Base-by-base conservation (phyloP, 2,797 vertebrate genomes). In the Nyctibius grandis region DNA sequence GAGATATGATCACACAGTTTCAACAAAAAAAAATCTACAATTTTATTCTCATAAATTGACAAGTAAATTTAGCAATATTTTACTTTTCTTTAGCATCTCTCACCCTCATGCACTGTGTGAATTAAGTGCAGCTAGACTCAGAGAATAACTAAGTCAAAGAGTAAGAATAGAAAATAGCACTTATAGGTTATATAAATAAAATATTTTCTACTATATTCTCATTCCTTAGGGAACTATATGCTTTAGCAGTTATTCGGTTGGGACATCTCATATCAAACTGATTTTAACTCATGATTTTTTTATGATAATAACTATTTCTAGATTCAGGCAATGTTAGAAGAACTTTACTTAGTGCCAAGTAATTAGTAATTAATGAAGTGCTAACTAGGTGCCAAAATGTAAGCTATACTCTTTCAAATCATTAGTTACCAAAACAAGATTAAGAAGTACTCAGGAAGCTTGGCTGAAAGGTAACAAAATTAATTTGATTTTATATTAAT, bases 301-400 rank as follows among this genome's bases (percentile, higher is more conserved):
- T 69, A 78, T 51, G 38, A 65, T 70, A 85, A 76, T n/a, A 85
- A 60, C 17, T 69, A 12, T 34, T 89, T 82, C 40, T 68, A 56
- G 72, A 80, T 89, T 88, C 36, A 60, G 40, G 34, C 76, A 77
- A 60, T 19, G 16, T 59, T 40, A 63, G 34, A 68, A 93, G 33
- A 85, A 56, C 16, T 72, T 91, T 47, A 74, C 42, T 59, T 85
- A 51, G 61, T 51, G 40, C 54, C 65, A 93, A 73, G 44, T 34
- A 86, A 80, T 94, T 88, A 91, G 34, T 72, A 93, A 93, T 88
- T 91, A 89, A 91, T 56, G 28, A 91, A 87, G 53, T 31, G 63
- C n/a, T 84, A 91, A 73, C 89, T 77, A 80, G n/a, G 44, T 88
- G 60, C 74, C 77, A 91, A 82, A 93, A 85, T 51, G 31, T 63